Base-by-base conservation (phyloP, 2,113 vertebrate genomes). In the Thinocorus orbignyianus region DNA sequence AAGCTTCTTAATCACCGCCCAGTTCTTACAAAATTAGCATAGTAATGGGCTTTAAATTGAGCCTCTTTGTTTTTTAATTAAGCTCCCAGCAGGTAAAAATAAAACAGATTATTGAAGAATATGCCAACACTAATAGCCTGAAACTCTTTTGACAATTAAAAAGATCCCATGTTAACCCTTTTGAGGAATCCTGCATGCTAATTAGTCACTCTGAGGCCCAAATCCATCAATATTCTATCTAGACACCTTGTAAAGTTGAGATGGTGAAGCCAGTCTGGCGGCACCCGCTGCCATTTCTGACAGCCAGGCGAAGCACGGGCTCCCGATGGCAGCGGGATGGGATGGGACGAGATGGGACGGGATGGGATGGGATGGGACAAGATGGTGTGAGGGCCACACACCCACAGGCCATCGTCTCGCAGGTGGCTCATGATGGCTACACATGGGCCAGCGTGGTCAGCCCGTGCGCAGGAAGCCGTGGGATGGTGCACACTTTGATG, bases 1-100 rank as follows among this genome's bases (percentile, higher is more conserved):
- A 98, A 99, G 99, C 99, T 98, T 98, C 99, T 99, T 99, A 99
- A 99, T 99, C 99, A 99, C 99, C 98, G 98, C 98, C 98, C 98
- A 98, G 97, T 98, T 98, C 98, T 98, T 98, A 98, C 98, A 94
- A 98, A 98, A 99, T 99, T 99, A 99, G 99, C 99, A 99, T 99
- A 99, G 99, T 99, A 99, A 99, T 99, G 99, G 99, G 98, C 99
- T 99, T 99, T 99, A 99, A 99, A 99, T 99, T 99, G 99, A 99
- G 99, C 99, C 99, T 99, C 99, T 99, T 99, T 99, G 99, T 99
- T 99, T 99, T 99, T 99, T 99, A 99, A 99, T 99, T 99, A 99
- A 99, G 99, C 99, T 99, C 99, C 99, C 99, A 99, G 99, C 99
- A 99, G 99, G 99, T 99, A 99, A 99, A 99, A 99, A 98, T 99